A percentile compares a stretch with the other conserved stretches of the same genome.
Conservation (phyloP, 2,888 invertebrate genomes). For the Drosophila nr. medialis region DNA sequence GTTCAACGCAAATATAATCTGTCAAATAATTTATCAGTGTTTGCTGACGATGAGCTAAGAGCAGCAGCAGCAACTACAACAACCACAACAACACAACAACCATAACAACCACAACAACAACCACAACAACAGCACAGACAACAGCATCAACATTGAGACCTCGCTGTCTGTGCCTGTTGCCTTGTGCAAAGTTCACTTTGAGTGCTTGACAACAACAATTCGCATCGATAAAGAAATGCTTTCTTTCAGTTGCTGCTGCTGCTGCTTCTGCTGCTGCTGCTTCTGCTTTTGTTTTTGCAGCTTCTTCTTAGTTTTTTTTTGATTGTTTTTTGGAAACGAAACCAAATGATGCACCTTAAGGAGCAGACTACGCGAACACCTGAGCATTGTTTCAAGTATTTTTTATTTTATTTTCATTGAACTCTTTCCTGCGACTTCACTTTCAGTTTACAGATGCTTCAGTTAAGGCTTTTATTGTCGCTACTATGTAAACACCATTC, state of each 20-base stretch:
- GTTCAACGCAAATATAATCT: slow-evolving; percentile 80
- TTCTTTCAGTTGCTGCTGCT: slow-evolving; percentile 41
- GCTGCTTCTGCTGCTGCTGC: neutral
- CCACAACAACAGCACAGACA: slow-evolving; percentile 13
- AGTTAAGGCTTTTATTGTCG: slow-evolving; percentile 16
- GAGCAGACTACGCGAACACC: slow-evolving; percentile 5
- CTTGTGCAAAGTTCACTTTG: slow-evolving; percentile 56
- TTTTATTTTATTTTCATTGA: slow-evolving; percentile 5
- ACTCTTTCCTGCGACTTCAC: slow-evolving; percentile 32
- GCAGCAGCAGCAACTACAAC: slow-evolving; percentile 22
- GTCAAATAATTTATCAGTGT: slow-evolving; percentile 79
- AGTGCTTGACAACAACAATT: slow-evolving; percentile 49
- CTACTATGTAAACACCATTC: slow-evolving; percentile 22
- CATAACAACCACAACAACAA: slow-evolving; percentile 7
- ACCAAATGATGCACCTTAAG: slow-evolving; percentile 45
- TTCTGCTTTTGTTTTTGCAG: too few relatives aligned
- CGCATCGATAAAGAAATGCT: slow-evolving; percentile 60
- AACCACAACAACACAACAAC: slow-evolving; percentile 6
- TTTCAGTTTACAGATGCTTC: slow-evolving; percentile 53
- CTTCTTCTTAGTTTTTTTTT: neutral
- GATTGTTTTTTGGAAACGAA: slow-evolving; percentile 58
- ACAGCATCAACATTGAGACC: slow-evolving; percentile 51
- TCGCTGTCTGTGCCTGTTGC: slow-evolving; percentile 58
- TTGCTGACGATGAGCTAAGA: slow-evolving; percentile 65
- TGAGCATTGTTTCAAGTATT: slow-evolving; percentile 9